Conservation (phyloP, 2,797 vertebrate genomes). For the Sebastes kiyomatsui region DNA sequence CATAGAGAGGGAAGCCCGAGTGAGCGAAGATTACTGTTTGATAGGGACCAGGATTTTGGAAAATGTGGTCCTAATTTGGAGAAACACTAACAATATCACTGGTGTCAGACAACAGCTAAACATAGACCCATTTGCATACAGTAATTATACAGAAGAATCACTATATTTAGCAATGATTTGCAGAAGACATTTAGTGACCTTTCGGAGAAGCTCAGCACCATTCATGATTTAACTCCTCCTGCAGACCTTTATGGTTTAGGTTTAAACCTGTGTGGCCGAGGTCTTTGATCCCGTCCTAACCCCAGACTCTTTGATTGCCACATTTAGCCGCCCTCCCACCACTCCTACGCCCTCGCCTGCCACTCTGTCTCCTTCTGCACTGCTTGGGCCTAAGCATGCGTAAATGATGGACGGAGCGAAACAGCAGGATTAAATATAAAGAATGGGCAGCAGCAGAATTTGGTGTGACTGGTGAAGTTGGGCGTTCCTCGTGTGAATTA, state of each 20-base stretch:
- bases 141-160: background rate
- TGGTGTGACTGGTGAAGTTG: constrained; percentile 73
- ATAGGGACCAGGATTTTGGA: background rate
- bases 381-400: constrained; percentile 69
- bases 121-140: background rate
- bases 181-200: background rate
- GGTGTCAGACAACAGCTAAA: background rate
- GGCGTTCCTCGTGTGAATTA: constrained; percentile 77
- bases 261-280: constrained; percentile 65
- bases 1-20: background rate
- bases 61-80: background rate
- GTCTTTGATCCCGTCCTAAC: constrained; percentile 61
- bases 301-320: constrained; percentile 60
- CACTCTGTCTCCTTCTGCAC: constrained; percentile 52
- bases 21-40: background rate
- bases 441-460: constrained; percentile 64
- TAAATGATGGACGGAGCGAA: constrained; percentile 64
- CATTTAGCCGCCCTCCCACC: constrained; percentile 52
- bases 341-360: constrained; percentile 10
- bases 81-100: background rate
- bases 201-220: background rate
- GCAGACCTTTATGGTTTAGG: constrained; percentile 41
- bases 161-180: background rate
- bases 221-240: constrained; percentile 8
- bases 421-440: constrained; percentile 66